Evolutionary conservation across 2,113 vertebrate genomes (phyloP), one percentile per base, ranked within the genome.

Genomic region (Miniopterus natalensis): DNA sequence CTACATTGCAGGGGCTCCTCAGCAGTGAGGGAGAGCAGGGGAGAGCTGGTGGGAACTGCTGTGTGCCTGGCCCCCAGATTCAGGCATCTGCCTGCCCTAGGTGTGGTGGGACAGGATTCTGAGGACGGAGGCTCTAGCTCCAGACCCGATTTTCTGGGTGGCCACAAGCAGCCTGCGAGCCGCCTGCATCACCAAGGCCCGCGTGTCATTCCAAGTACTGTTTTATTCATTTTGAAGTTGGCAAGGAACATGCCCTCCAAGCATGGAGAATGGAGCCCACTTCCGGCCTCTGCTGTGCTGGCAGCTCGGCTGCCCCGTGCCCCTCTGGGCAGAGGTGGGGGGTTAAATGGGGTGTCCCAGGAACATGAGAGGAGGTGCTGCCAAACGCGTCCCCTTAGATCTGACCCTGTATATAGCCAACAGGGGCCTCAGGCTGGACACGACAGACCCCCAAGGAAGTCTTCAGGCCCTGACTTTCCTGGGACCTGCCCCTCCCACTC

Each of bases 191-290:
- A 25, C 42, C 61, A 61, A 49, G n/a, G 36, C 57, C 63, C 5
- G 31, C 1, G 0, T 88, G 73, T 61, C 88, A 65, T 88, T 71
- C 66, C 84, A 92, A 79, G 86, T 59, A 49, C 90, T 66, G 61
- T 53, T 95, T 95, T 40, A 53, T 93, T 96, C 84, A 61, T 88
- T 90, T 70, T 70, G 65, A 14, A 36, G 55, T 53, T 95, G 86
- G 81, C 70, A 27, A 75, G 85, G 73, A 81, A 17, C 21, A 3
- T 23, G 70, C 73, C 10, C 27, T 88, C 59, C 14, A 0, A 21
- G 47, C 3, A 6, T 51, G 25, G n/a, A 59, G 23, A 65, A 7
- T 42, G 65, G 57, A 53, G 20, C 61, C 61, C 1, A 17, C 70
- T 81, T 85, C 63, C 42, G 6, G 65, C 55, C 78, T 73, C 27